Evolutionary conservation across 53 echinoderm and acorn worm species (phyloP).

Genomic region (Echinarachnius parma): DNA sequence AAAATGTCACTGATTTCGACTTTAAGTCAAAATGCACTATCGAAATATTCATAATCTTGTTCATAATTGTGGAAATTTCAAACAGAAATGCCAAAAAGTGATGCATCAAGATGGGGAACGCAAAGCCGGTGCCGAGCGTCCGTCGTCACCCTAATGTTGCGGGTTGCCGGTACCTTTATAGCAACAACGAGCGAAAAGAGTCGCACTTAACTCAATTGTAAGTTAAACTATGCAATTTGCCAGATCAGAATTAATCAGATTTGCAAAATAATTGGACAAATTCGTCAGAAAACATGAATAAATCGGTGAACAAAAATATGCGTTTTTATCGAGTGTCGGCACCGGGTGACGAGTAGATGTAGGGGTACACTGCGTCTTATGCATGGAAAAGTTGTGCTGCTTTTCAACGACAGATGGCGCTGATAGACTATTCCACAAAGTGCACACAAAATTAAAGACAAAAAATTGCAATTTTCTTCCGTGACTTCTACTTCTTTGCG

Average conservation of each 20-base stretch:
- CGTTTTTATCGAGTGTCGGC: conserved; percentile 15
- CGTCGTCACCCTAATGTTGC: too few relatives aligned
- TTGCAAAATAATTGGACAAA: neutral
- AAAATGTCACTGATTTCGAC: too few relatives aligned
- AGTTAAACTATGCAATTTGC: too few relatives aligned
- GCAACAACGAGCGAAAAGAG: too few relatives aligned
- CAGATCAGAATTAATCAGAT: conserved; percentile 3
- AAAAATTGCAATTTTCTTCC: neutral
- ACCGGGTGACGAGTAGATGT: conserved; percentile 26
- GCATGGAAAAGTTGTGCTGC: neutral
- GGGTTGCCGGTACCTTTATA: too few relatives aligned
- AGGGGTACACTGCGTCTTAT: neutral
- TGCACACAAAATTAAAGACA: neutral
- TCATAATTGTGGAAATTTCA: too few relatives aligned
- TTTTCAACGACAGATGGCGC: conserved; percentile 34
- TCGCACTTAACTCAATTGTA: too few relatives aligned
- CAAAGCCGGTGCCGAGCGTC: too few relatives aligned
- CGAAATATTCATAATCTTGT: too few relatives aligned
- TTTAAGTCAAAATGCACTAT: too few relatives aligned
- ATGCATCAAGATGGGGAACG: too few relatives aligned
- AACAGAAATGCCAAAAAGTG: too few relatives aligned
- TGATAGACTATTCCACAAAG: neutral
- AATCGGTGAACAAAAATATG: neutral
- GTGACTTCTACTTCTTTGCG: conserved; percentile 2
- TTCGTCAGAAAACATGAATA: neutral